Evolutionary conservation across 1,140 invertebrate species (phyloP).

Genomic region (Bombyx mandarina): DNA sequence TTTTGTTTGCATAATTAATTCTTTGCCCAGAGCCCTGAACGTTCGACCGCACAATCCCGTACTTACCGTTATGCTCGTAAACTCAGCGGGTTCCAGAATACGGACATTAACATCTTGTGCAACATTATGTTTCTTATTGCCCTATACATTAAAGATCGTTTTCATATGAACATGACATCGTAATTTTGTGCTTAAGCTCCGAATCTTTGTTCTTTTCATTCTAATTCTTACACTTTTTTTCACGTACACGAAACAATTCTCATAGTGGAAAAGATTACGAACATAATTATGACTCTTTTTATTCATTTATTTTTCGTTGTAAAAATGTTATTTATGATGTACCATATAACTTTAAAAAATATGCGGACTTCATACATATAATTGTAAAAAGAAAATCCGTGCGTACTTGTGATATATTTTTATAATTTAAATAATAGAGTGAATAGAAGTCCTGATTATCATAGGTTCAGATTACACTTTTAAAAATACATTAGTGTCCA

Average conservation of each 20-base stretch:
- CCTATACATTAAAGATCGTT: constrained; percentile 10
- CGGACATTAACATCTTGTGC: constrained; percentile 16
- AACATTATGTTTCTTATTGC: constrained; percentile 18
- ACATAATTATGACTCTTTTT: constrained; percentile 34
- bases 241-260: constrained; percentile 49
- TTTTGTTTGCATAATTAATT: constrained; percentile 64
- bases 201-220: constrained; percentile 41
- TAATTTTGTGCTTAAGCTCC: neutral
- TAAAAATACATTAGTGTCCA: no score
- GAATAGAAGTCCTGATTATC: no score
- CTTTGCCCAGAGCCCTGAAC: constrained; percentile 37
- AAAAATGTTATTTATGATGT: no score
- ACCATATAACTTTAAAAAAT: no score
- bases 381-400: no score
- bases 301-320: no score
- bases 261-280: constrained; percentile 52
- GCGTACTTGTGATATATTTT: no score
- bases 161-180: constrained; percentile 9
- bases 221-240: constrained; percentile 41
- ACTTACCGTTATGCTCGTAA: constrained; percentile 56
- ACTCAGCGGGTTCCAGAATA: constrained; percentile 37
- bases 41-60: constrained; percentile 48
- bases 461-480: no score
- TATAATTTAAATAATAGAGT: no score
- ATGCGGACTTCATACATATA: no score